Base-by-base conservation (phyloP, 1,140 invertebrate genomes). In the Trachymyrmex septentrionalis region DNA sequence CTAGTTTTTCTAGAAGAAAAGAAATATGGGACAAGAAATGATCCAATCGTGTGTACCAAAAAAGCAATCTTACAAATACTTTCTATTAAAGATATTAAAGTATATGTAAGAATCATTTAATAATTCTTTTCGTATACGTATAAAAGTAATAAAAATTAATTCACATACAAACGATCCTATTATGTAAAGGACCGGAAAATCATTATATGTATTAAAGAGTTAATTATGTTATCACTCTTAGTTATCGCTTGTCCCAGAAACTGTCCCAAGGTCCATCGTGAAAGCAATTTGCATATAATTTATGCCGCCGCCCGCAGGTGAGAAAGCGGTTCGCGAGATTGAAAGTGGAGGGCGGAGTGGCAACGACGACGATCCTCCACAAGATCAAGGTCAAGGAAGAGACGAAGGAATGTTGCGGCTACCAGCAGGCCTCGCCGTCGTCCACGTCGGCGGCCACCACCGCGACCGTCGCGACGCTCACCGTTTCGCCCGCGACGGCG, bases 361-460 rank as follows among this genome's bases (percentile, higher is more conserved):
- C 93, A 24, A 87, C 91, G 61, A 76, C 87, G 24, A 64, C 91
- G 21, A 82, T 93, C 3, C 92, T 92, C 71, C 94, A 94, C 75
- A 95, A 94, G 91, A 92, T 95, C 87, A 95, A 94, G 90, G 93
- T 95, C 21, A 95, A 95, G 87, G 94, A 95, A 91, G 95, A 95
- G 64, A 86, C 92, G 48, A 94, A 93, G 87, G 95, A 95, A 90
- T 93, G 93, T 86, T 90, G 88, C 59, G 86, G 82, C 73, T 91
- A 91, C 50, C 92, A 93, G 67, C 90, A 92, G 59, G 21, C 80
- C 59, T 89, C 90, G 73, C 86, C 91, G 67, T 67, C 90, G 76
- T 87, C 88, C n/a, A 66, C 90, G 24, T 55, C 73, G 27, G 9
- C 69, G 84, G 81, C 63, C 12, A 76, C 87, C 27, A 89, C 53